These are phyloP conservation scores for Galemys pyrenaicus DNA, from an alignment of 2,113 vertebrate species.

Conservation along the genomic window DNA sequence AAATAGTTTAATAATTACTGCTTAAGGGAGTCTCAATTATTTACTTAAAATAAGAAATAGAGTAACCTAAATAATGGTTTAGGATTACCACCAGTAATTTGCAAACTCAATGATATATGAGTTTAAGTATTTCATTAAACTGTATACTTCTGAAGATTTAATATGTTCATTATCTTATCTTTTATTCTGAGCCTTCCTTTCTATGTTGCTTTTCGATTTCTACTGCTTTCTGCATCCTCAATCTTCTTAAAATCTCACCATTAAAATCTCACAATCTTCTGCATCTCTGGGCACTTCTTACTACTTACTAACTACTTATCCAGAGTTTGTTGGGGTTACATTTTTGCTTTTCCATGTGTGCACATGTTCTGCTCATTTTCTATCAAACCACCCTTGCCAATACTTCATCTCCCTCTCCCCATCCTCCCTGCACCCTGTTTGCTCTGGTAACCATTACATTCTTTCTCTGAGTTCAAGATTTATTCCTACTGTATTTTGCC, in stretches of 20 bases:
- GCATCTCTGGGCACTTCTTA: background rate
- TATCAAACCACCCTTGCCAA: too few species aligned
- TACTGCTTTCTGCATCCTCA: background rate
- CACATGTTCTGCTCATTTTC: too few species aligned
- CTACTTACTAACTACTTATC: background rate
- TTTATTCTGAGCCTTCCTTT: background rate
- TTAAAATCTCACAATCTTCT: background rate
- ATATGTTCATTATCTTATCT: background rate
- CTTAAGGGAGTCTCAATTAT: background rate
- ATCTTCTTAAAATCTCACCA: background rate
- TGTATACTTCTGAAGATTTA: background rate
- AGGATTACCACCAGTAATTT: background rate
- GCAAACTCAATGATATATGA: background rate
- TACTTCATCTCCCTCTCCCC: too few species aligned
- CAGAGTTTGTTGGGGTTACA: too few species aligned
- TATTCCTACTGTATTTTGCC: too few species aligned
- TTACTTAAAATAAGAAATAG: background rate
- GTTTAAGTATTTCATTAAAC: conserved; percentile 23
- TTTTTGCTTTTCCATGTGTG: too few species aligned
- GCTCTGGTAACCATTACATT: too few species aligned
- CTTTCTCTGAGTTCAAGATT: too few species aligned
- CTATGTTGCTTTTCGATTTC: background rate
- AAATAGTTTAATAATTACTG: background rate
- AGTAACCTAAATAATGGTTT: background rate
- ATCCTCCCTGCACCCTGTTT: too few species aligned